Conservation (phyloP, 2,888 invertebrate species). For the Rugalucina vietnamica region DNA sequence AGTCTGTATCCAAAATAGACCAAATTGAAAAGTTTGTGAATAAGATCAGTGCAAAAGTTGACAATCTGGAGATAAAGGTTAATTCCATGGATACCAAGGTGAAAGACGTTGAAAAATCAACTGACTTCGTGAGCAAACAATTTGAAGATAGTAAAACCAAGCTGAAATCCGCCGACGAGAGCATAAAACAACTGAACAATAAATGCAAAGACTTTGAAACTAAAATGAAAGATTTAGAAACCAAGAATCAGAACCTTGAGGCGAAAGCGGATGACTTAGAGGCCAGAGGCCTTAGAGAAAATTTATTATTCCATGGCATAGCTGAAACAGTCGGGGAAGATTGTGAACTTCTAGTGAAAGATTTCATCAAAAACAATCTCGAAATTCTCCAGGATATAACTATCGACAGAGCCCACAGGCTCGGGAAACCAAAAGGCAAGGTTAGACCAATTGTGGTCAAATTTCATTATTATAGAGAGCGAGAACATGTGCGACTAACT, state of each 20-base stretch:
- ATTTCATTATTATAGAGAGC: conserved; percentile 5
- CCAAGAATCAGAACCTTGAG: neutral
- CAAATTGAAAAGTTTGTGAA: conserved; percentile 3
- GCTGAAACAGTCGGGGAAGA: neutral
- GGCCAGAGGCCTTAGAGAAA: conserved; percentile 6
- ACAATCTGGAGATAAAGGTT: neutral
- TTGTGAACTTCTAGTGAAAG: neutral
- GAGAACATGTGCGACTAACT: neutral
- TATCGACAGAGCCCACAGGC: neutral
- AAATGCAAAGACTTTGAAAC: conserved; percentile 13
- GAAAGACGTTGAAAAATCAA: conserved; percentile 5
- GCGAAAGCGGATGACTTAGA: neutral
- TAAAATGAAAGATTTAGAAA: neutral
- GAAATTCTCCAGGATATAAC: neutral
- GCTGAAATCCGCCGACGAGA: neutral
- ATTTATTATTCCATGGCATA: conserved; percentile 14
- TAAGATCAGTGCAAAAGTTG: neutral
- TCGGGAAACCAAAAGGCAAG: neutral
- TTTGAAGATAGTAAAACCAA: conserved; percentile 1
- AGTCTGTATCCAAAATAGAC: conserved; percentile 2
- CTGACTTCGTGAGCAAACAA: neutral
- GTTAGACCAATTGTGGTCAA: conserved; percentile 12
- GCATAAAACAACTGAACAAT: neutral
- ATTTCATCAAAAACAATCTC: neutral
- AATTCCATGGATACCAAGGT: neutral